Evolutionary conservation across 1,140 invertebrate genomes (phyloP), one percentile per base, ranked within the genome.

Genomic region (Microplitis mediator): DNA sequence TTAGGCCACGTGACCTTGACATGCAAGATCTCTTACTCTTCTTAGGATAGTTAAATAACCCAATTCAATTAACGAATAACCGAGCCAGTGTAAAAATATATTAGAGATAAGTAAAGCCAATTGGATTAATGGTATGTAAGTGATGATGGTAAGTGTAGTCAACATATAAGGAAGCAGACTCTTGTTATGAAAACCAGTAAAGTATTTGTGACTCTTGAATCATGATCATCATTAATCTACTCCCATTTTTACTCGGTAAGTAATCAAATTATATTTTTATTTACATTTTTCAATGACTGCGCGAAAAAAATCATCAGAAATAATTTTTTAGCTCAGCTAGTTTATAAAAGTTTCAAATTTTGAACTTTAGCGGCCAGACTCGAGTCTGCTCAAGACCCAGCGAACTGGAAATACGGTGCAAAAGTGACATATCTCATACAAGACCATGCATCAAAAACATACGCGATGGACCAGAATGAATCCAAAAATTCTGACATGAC

Each of bases 201-300:
- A 69, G 31, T 56, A 68, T 32, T 67, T 23, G 2, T 16, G 6
- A 71, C 60, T 54, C 16, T 35, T 35, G 3, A 11, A 35, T 8
- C 23, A 63, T 13, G 14, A 72, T 72, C 62, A 72, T 72, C 32
- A 34, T 72, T 56, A 64, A 32, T 65, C 51, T 72, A 4, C n/a
- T 72, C n/a, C 63, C 70, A 35, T 65, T 66, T 4, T 65, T 65
- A 13, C 70, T 72, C 23, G 70, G 70, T 72, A 64, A 64, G 62
- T 60, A 35, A 5, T 51, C 36, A 63, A 63, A 14, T 32, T 6
- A 58, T 16, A 36, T 36, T 39, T 39, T 35, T 23, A 58, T 23
- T 23, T 23, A 1, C 23, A 23, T 23, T 23, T 23, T 23, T 0
- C 23, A 36, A 16, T 13, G n/a, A 36, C 35, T 9, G 2, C 5